Base-by-base conservation (phyloP, 2,113 vertebrate species). In the Cathartes aura region DNA sequence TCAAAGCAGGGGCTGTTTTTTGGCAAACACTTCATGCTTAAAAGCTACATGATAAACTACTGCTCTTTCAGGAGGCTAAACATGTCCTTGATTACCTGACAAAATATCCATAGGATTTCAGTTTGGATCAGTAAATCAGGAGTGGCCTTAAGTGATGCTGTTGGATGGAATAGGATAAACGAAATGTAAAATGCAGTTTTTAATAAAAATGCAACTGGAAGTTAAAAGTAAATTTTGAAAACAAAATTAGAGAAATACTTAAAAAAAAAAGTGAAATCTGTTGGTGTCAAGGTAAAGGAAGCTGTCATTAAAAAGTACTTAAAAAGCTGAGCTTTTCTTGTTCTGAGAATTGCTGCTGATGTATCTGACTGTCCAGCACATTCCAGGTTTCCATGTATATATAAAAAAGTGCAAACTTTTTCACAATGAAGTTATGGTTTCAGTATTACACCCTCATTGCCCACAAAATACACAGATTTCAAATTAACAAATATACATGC, bases 401-500 rank as follows among this genome's bases (percentile, higher is more conserved):
- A 29, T 21, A 26, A 3, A 55, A 63, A 88, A 81, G 81, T 40
- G 43, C 20, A 75, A 47, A 87, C 42, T 75, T 93, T 93, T 98
- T 83, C 68, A n/a, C 79, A 80, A 56, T 63, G 67, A 92, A 83
- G 32, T 73, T 94, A 68, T 76, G 86, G 84, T 93, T 96, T 91
- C 45, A 62, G 40, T 38, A 78, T 84, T 96, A 43, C 67, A 67
- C 60, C 78, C 93, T 91, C 40, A 38, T n/a, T 96, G 91, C 93
- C 97, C 97, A 87, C 97, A 97, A 86, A 97, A 86, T 75, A 96
- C 84, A 94, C 78, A 93, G 79, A 93, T 93, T 96, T 93, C 93
- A 96, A 93, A 91, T 75, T 96, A 93, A 97, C 89, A 96, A 96
- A 95, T 52, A 89, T 27, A 87, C 80, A 82, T 87, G 85, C 92